Evolutionary conservation across 2,797 vertebrate species (phyloP).

Genomic region (Sebastes minor): DNA sequence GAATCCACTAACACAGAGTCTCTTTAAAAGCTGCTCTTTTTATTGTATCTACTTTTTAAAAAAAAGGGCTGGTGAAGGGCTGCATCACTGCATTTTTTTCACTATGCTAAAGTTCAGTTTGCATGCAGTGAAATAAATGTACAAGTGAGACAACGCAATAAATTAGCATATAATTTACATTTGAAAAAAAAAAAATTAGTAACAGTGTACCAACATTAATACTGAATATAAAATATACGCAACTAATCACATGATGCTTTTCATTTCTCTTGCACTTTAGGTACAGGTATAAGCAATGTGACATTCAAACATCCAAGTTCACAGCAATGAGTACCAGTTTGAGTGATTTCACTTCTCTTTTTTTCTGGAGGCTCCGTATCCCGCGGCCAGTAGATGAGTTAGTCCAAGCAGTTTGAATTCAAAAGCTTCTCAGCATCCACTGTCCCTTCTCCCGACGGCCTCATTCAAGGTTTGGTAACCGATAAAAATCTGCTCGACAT

Average conservation of each 20-base stretch:
- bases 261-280: constrained; percentile 85
- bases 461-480: constrained; percentile 63
- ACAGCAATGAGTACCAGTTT: constrained; percentile 85
- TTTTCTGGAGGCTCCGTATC: constrained; percentile 62
- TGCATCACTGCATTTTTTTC: constrained; percentile 87
- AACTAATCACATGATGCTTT: constrained; percentile 90
- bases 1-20: constrained; percentile 48
- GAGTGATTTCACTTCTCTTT: constrained; percentile 64
- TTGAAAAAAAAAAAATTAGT: constrained; percentile 85
- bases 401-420: constrained; percentile 71
- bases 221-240: constrained; percentile 98
- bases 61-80: constrained; percentile 84
- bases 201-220: constrained; percentile 99
- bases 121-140: constrained; percentile 92
- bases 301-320: constrained; percentile 93
- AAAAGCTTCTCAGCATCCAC: constrained; percentile 49
- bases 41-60: constrained; percentile 89
- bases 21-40: constrained; percentile 89
- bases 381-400: constrained; percentile 71
- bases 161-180: constrained; percentile 99
- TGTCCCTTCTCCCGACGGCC: constrained; percentile 31
- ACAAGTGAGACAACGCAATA: constrained; percentile 97
- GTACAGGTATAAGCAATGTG: constrained; percentile 90
- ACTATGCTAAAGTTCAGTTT: constrained; percentile 88
- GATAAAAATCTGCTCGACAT: constrained; percentile 73